These are phyloP conservation scores for Priapulus caudatus DNA, from an alignment of 2,888 invertebrate genomes.

Conservation along the genomic window DNA sequence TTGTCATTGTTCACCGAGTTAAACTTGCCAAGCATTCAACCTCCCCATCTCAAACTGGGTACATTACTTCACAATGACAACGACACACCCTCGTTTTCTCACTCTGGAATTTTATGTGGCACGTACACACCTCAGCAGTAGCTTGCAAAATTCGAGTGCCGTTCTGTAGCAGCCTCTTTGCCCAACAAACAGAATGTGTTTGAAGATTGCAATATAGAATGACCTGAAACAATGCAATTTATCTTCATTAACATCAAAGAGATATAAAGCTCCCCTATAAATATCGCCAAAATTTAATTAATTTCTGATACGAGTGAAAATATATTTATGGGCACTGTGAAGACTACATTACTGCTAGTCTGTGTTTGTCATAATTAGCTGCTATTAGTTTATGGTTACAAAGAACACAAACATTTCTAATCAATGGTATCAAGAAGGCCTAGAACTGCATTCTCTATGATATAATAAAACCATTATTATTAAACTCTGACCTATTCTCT, in stretches of 20 bases:
- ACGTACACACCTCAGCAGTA: constrained; percentile 47
- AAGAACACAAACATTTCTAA: too few relatives aligned
- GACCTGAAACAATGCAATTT: constrained; percentile 44
- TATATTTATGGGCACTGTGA: constrained; percentile 4
- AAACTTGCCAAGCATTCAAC: too few relatives aligned
- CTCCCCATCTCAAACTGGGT: too few relatives aligned
- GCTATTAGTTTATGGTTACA: too few relatives aligned
- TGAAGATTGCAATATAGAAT: constrained; percentile 65
- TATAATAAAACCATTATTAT: too few relatives aligned
- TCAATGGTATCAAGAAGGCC: too few relatives aligned
- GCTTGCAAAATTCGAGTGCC: constrained; percentile 72
- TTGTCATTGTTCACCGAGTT: too few relatives aligned
- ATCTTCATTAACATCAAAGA: constrained; percentile 6
- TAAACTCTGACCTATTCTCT: constrained; percentile 64
- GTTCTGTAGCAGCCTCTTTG: constrained; percentile 69
- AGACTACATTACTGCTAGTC: neutral
- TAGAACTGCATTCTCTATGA: too few relatives aligned
- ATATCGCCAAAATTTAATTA: too few relatives aligned
- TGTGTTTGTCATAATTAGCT: constrained; percentile 7
- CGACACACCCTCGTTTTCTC: too few relatives aligned
- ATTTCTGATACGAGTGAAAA: neutral
- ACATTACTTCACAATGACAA: too few relatives aligned
- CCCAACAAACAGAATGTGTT: constrained; percentile 62
- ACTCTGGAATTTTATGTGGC: too few relatives aligned
- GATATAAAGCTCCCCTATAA: neutral